Percentiles rank a stretch among this genome's conserved stretches.
Conservation (phyloP, 2,888 invertebrate species). For the Lamellibrachia satsuma region DNA sequence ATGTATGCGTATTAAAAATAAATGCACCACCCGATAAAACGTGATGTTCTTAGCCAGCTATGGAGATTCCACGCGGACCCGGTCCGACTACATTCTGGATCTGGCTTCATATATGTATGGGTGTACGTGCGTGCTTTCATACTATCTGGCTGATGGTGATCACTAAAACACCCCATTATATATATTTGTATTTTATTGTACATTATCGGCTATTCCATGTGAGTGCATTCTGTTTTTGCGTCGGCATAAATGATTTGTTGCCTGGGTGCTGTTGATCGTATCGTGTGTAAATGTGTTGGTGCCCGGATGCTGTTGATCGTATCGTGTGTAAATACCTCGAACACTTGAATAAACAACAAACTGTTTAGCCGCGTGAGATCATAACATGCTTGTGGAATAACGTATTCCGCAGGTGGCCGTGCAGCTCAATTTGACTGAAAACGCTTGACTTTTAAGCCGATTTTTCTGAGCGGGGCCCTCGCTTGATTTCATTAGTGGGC, state of each 20-base stretch:
- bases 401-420: background rate
- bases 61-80: background rate
- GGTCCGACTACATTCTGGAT: background rate
- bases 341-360: background rate
- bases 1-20: too few species aligned
- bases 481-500: too few species aligned
- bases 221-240: background rate
- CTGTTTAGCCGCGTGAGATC: background rate
- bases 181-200: background rate
- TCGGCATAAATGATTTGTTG: background rate
- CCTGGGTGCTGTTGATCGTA: background rate
- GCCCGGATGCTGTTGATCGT: background rate
- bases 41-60: background rate
- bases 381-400: too few species aligned
- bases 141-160: background rate
- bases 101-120: background rate
- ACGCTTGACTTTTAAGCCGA: too few species aligned
- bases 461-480: too few species aligned
- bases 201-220: background rate
- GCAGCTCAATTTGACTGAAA: background rate
- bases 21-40: too few species aligned
- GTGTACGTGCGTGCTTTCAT: background rate
- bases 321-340: background rate
- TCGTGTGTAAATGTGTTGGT: background rate
- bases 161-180: background rate